Evolutionary conservation across 1,140 invertebrate species (phyloP), one percentile per base, ranked within the genome.

Genomic region (Eciton burchellii): DNA sequence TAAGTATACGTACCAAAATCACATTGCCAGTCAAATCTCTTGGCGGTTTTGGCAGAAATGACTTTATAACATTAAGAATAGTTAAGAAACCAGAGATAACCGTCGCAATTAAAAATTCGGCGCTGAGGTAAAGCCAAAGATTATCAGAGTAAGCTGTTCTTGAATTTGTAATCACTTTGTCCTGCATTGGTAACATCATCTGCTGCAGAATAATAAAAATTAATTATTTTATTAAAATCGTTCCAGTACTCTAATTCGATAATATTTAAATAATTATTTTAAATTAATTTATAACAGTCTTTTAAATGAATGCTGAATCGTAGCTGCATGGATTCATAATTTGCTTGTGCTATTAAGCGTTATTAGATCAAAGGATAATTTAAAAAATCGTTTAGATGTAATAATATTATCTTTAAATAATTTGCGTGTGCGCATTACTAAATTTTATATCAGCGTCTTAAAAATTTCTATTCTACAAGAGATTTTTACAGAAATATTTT

Each of bases 21-120:
- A 93, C 87, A 45, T 93, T 85, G 14, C 91, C 91, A 9, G 85
- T 89, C 0, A 94, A 63, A 81, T 92, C 90, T 49, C 92, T 90
- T 6, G 93, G 93, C 60, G 93, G 93, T 62, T 91, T 89, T 60
- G 93, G 93, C 14, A 94, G 59, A 14, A 90, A 49, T 0, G 89
- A 89, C 72, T 92, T 92, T 1, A 94, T 68, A 8, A 89, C 5
- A 29, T 52, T 71, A 4, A 94, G 88, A 16, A 92, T 47, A 1
- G 83, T 16, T 9, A 93, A 43, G 12, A 89, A 84, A 24, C 82
- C 84, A 21, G 91, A 91, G 49, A 94, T 43, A 0, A 81, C 54
- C 5, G 86, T 35, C 0, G 89, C 92, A 29, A 93, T 45, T 6
- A 93, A 24, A 66, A 93, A 91, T 88, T 94, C 93, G 4, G 83